Conservation (phyloP, 37 sponge, comb jelly and placozoan species). For the Aplysina aerophoba region DNA sequence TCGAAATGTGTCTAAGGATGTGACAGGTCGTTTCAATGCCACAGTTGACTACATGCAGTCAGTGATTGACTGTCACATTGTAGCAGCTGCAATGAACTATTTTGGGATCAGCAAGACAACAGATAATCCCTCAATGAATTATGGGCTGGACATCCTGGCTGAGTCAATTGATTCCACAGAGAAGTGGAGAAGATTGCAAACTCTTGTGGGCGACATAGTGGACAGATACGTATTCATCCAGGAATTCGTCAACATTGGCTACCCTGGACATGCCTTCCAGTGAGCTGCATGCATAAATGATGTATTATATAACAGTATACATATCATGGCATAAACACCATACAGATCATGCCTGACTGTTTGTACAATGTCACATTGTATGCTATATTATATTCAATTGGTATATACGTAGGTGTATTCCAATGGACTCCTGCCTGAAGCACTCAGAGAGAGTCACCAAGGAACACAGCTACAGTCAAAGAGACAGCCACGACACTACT, state of each 20-base stretch:
- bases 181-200: neutral
- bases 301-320: no score
- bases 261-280: neutral
- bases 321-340: no score
- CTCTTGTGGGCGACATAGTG: neutral
- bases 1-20: constrained; percentile 26
- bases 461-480: neutral
- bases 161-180: neutral
- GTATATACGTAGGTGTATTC: no score
- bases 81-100: constrained; percentile 43
- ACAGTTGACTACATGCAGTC: constrained; percentile 35
- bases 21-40: constrained; percentile 30
- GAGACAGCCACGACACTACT: neutral
- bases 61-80: constrained; percentile 9
- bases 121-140: constrained; percentile 8
- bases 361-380: no score
- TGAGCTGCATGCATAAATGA: neutral
- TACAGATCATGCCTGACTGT: no score
- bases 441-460: neutral
- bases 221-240: constrained; percentile 32
- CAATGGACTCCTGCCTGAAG: neutral
- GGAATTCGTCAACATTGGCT: neutral
- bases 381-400: no score
- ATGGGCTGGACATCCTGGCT: neutral
- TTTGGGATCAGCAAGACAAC: neutral